Conservation (phyloP, 2,888 invertebrate species). For the Ischnus inquisitorius region DNA sequence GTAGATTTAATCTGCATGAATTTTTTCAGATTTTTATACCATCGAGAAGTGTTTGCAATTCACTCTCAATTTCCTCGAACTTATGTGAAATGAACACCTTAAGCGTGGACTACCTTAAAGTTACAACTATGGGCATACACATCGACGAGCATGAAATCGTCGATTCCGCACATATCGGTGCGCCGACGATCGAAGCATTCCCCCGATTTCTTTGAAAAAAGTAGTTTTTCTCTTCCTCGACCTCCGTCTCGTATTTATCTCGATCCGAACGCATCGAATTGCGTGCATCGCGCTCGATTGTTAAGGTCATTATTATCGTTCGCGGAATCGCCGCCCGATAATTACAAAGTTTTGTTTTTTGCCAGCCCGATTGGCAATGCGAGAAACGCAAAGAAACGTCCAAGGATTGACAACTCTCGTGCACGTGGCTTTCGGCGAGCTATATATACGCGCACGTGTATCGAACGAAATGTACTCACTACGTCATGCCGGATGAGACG, state of each 20-base stretch:
- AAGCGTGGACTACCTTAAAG: background rate
- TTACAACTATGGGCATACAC: background rate
- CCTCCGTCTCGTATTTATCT: background rate
- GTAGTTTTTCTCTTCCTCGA: too few species aligned
- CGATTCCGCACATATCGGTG: too few species aligned
- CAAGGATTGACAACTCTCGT: too few species aligned
- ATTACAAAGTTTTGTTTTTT: too few species aligned
- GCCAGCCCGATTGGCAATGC: too few species aligned
- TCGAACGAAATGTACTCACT: conserved; percentile 58
- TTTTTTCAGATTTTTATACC: too few species aligned
- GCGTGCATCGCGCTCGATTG: background rate
- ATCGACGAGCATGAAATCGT: background rate
- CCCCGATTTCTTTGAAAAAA: background rate
- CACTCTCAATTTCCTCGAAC: too few species aligned
- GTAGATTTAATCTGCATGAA: too few species aligned
- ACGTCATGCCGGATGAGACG: conserved; percentile 61
- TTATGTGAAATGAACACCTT: too few species aligned
- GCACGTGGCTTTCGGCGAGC: background rate
- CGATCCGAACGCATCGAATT: background rate
- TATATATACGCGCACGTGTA: background rate
- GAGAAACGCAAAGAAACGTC: too few species aligned
- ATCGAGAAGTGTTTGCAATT: too few species aligned
- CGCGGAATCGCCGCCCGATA: too few species aligned
- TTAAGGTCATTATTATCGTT: background rate
- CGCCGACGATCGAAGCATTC: background rate